Conservation (phyloP, 2,888 invertebrate species). For the Stenodema calcarata region DNA sequence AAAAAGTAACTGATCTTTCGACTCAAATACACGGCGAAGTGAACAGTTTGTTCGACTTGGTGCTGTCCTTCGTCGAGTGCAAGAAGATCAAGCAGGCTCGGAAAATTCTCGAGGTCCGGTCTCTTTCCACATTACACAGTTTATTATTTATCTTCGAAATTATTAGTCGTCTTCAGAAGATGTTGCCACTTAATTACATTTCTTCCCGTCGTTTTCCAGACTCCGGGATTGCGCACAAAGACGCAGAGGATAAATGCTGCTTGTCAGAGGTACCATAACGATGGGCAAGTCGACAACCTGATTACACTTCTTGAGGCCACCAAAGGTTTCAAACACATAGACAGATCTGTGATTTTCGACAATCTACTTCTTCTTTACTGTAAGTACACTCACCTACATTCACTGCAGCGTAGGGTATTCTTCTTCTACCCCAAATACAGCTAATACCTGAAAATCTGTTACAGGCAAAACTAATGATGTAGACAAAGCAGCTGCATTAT, state of each 20-base stretch:
- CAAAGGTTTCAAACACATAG: constrained; percentile 75
- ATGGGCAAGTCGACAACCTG: constrained; percentile 70
- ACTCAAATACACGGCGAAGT: constrained; percentile 81
- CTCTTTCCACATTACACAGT: background rate
- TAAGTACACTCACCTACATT: constrained; percentile 57
- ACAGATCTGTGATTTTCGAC: constrained; percentile 77
- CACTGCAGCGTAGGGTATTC: too few species aligned
- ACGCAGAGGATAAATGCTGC: constrained; percentile 72
- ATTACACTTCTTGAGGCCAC: constrained; percentile 81
- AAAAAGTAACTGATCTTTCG: constrained; percentile 80
- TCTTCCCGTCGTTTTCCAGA: constrained; percentile 60
- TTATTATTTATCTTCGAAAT: background rate
- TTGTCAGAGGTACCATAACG: constrained; percentile 68
- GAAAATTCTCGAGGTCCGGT: constrained; percentile 74
- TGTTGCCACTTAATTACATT: background rate
- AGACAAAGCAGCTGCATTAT: constrained; percentile 77
- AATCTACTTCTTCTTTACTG: constrained; percentile 77
- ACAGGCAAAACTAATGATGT: constrained; percentile 71
- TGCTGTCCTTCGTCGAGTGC: constrained; percentile 82
- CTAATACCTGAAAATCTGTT: too few species aligned
- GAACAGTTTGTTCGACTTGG: constrained; percentile 83
- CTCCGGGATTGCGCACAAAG: constrained; percentile 77
- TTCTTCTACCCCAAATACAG: too few species aligned
- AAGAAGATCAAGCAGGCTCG: constrained; percentile 74
- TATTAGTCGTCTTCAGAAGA: background rate